phyloP scores from a whole-genome alignment of 1,140 invertebrate genomes.

The Dermatophagoides farinae region DNA sequence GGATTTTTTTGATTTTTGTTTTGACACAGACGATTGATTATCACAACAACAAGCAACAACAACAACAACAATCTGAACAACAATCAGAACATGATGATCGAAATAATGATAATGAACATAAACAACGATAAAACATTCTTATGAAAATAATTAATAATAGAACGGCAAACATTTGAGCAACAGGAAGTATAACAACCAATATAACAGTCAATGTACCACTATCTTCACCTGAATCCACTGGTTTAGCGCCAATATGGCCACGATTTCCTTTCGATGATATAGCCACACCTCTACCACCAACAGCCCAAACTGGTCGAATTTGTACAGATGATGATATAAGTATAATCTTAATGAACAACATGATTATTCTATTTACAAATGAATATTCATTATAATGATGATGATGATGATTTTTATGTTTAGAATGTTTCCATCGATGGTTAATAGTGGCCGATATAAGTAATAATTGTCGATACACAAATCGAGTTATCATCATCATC shows the following conservation, averaged over 20 bases:
- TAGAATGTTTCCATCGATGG: background rate
- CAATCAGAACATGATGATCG: background rate
- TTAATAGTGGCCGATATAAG: too few relatives aligned
- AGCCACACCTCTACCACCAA: conserved; percentile 8
- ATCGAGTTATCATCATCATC: too few relatives aligned
- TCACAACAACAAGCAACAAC: too few relatives aligned
- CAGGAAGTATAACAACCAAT: conserved; percentile 14
- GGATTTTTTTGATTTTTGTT: too few relatives aligned
- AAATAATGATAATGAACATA: background rate
- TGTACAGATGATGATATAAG: background rate
- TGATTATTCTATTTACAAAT: too few relatives aligned
- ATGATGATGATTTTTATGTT: background rate
- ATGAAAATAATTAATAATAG: conserved; percentile 5
- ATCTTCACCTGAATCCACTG: conserved; percentile 10
- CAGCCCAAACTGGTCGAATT: background rate
- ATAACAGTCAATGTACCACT: conserved; percentile 9
- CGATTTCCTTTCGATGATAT: conserved; percentile 31
- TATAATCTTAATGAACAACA: too few relatives aligned
- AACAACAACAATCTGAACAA: too few relatives aligned
- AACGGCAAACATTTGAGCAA: conserved; percentile 14
- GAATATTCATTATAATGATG: too few relatives aligned
- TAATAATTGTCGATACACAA: too few relatives aligned
- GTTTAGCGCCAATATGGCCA: background rate
- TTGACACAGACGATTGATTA: too few relatives aligned
- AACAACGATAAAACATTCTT: conserved; percentile 10